Percentiles rank a stretch among this genome's conserved stretches.
phyloP scores from a whole-genome alignment of 2,113 vertebrate species.

The Aldabrachelys gigantea region DNA sequence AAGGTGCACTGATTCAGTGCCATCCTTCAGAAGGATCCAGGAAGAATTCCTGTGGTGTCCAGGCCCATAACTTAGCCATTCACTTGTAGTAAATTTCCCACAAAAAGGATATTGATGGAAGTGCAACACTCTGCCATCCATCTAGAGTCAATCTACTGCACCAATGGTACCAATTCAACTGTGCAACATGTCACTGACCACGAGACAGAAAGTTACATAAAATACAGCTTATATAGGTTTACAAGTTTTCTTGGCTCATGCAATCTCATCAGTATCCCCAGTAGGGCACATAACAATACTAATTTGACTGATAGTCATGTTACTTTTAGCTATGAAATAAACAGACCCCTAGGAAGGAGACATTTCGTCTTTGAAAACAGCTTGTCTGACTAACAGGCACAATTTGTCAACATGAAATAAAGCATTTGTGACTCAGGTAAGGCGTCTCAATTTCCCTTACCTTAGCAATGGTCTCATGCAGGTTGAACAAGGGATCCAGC shows the following conservation, averaged over 20 bases:
- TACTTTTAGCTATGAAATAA: background rate
- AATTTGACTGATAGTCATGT: background rate
- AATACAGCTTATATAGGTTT: background rate
- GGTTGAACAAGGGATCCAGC: constrained; percentile 86
- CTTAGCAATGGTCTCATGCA: constrained; percentile 91
- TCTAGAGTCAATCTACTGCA: background rate
- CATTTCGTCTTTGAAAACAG: background rate
- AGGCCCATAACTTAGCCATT: fast-evolving
- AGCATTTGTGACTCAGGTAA: background rate
- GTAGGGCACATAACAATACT: background rate
- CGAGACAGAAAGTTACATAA: background rate
- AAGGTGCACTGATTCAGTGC: background rate
- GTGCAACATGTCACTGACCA: background rate
- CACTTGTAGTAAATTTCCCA: background rate
- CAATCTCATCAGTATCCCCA: fast-evolving
- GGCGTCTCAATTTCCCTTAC: constrained; percentile 75
- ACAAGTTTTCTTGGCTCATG: background rate
- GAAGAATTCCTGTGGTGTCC: background rate
- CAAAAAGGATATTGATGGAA: background rate
- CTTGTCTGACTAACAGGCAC: background rate
- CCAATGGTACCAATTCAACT: background rate
- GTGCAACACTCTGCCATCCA: background rate
- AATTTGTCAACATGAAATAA: background rate
- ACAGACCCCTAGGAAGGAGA: background rate
- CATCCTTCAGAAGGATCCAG: background rate